A percentile compares a stretch with the other conserved stretches of the same genome.
These are phyloP conservation scores for Lindbergichthys nudifrons DNA, from an alignment of 2,797 vertebrate species.

Conservation along the genomic window DNA sequence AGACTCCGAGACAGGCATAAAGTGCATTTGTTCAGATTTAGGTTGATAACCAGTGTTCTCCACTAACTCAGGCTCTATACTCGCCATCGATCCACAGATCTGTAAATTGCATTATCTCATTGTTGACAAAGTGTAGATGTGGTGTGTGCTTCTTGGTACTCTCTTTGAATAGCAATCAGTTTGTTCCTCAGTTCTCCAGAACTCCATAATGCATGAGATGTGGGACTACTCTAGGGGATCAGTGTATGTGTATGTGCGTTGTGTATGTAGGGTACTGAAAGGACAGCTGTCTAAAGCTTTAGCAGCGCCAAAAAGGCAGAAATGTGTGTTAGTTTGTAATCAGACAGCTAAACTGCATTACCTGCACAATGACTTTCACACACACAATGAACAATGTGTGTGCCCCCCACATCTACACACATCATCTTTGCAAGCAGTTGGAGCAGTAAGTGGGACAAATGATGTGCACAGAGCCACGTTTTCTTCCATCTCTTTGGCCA, in stretches of 20 bases:
- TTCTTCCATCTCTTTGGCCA: slow-evolving; percentile 20
- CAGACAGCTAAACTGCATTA: slow-evolving; percentile 7
- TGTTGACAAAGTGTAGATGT: slow-evolving; percentile 60
- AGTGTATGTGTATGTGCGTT: slow-evolving; percentile 30
- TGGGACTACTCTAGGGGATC: slow-evolving; percentile 35
- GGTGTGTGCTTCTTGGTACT: slow-evolving; percentile 41
- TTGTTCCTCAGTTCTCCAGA: slow-evolving; percentile 31
- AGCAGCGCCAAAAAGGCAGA: not conserved
- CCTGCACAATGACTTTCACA: not conserved
- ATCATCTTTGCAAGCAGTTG: not conserved
- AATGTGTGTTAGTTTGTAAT: not conserved
- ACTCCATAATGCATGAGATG: slow-evolving; percentile 69
- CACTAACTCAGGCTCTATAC: slow-evolving; percentile 3
- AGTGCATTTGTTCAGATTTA: slow-evolving; percentile 38
- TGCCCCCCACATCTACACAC: not conserved
- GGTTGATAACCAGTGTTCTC: slow-evolving; percentile 33
- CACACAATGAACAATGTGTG: not conserved
- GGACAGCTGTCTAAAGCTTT: slow-evolving; percentile 27
- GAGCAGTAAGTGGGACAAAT: slow-evolving; percentile 51
- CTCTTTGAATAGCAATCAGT: slow-evolving; percentile 60
- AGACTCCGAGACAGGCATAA: not conserved
- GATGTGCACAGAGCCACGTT: not conserved
- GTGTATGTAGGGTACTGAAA: slow-evolving; percentile 32
- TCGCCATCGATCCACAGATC: slow-evolving; percentile 41
- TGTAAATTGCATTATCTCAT: slow-evolving; percentile 52